Evolutionary conservation across 2,113 vertebrate genomes (phyloP).

Genomic region (Catagonus wagneri): DNA sequence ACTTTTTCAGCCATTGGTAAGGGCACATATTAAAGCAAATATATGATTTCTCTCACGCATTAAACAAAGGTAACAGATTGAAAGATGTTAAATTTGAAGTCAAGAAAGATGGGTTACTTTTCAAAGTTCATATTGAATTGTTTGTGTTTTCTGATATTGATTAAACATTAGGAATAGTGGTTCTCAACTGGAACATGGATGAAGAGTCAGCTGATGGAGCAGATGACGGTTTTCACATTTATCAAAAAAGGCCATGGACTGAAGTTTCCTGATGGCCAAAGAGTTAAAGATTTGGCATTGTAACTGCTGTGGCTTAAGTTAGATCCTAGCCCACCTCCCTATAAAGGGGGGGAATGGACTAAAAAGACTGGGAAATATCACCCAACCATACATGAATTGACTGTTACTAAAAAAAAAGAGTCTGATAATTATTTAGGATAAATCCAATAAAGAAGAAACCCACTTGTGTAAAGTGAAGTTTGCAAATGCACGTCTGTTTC

Average conservation of each 20-base stretch:
- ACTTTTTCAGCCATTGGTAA: conserved; percentile 51
- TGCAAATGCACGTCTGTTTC: neutral
- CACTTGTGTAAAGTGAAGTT: neutral
- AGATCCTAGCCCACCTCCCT: no score
- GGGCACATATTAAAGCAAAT: conserved; percentile 61
- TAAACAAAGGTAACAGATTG: neutral
- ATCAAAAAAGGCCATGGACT: neutral
- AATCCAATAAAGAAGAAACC: neutral
- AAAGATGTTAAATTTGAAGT: neutral
- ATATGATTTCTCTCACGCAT: conserved; percentile 60
- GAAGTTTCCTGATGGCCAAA: no score
- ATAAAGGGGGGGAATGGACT: neutral
- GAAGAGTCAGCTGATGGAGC: neutral
- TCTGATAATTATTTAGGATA: neutral
- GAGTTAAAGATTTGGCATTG: no score
- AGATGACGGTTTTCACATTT: neutral
- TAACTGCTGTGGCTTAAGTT: no score
- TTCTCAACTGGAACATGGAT: neutral
- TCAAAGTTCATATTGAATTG: neutral
- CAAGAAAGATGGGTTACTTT: neutral
- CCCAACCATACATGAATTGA: neutral
- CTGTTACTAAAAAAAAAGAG: neutral
- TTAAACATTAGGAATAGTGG: neutral
- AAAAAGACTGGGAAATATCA: neutral
- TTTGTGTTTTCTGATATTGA: neutral